phyloP scores from a whole-genome alignment of 2,797 vertebrate species.

The Gouania willdenowi region DNA sequence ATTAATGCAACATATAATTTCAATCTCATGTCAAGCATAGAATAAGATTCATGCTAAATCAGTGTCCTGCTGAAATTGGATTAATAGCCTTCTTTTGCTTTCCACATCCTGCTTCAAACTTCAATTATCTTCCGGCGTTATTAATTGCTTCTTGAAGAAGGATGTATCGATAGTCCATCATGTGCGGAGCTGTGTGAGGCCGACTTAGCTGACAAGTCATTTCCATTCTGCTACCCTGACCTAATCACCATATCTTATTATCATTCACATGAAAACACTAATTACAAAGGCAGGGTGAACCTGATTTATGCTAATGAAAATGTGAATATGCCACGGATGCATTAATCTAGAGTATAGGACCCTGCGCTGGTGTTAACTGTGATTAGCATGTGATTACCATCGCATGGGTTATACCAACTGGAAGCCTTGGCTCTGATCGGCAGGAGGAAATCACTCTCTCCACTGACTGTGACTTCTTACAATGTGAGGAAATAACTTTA shows the following conservation, averaged over 20 bases:
- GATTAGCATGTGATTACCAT: conserved; percentile 79
- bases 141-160: conserved; percentile 64
- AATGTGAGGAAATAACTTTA: conserved; percentile 48
- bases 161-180: conserved; percentile 64
- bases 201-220: conserved; percentile 67
- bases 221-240: conserved; percentile 71
- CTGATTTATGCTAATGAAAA: conserved; percentile 78
- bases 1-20: not conserved
- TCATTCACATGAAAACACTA: conserved; percentile 77
- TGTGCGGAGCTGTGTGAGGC: conserved; percentile 56
- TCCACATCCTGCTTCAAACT: conserved; percentile 44
- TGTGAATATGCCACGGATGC: conserved; percentile 74
- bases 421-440: conserved; percentile 52
- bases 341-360: conserved; percentile 78
- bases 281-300: conserved; percentile 77
- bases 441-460: conserved; percentile 45
- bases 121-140: conserved; percentile 57
- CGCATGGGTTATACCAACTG: conserved; percentile 64
- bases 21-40: not conserved
- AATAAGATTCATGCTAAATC: conserved; percentile 7
- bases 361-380: conserved; percentile 73
- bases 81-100: conserved; percentile 56
- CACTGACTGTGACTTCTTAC: conserved; percentile 49
- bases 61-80: conserved; percentile 38
- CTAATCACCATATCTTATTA: conserved; percentile 80